Conservation (phyloP, 2,797 vertebrate species). For the Poeciliopsis infans region DNA sequence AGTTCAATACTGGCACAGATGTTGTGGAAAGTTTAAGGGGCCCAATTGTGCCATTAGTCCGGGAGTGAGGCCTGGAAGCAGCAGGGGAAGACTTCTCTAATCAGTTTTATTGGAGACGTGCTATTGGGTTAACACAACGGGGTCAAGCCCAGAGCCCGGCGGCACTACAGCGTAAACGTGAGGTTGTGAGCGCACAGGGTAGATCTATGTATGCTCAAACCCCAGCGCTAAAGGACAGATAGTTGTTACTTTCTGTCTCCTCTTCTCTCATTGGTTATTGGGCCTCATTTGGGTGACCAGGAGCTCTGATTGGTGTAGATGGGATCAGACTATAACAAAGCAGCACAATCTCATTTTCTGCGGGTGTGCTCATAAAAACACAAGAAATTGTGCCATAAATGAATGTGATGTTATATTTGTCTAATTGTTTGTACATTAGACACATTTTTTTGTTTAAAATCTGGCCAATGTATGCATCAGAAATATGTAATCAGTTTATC, state of each 20-base stretch:
- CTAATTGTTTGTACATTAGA: neutral
- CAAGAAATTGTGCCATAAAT: neutral
- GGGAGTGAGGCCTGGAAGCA: constrained; percentile 62
- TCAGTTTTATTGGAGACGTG: constrained; percentile 77
- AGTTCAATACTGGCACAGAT: constrained; percentile 78
- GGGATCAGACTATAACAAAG: constrained; percentile 27
- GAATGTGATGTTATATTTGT: neutral
- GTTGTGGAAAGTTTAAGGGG: constrained; percentile 77
- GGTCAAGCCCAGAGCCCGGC: constrained; percentile 52
- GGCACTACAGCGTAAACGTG: constrained; percentile 44
- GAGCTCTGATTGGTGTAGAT: constrained; percentile 38
- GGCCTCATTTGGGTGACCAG: constrained; percentile 57
- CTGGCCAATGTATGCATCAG: neutral
- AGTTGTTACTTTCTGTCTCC: constrained; percentile 41
- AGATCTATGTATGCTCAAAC: constrained; percentile 53
- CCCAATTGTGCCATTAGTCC: constrained; percentile 74
- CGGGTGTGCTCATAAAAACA: neutral
- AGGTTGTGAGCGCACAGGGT: constrained; percentile 19
- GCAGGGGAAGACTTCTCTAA: constrained; percentile 76
- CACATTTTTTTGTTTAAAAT: neutral
- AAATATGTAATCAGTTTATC: neutral
- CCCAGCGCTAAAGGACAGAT: constrained; percentile 50
- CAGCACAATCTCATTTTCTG: neutral
- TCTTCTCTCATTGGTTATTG: constrained; percentile 1
- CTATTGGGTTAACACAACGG: constrained; percentile 79